Evolutionary conservation across 2,113 vertebrate species (phyloP), one percentile per base, ranked within the genome.

Genomic region (Charadrius vociferus): DNA sequence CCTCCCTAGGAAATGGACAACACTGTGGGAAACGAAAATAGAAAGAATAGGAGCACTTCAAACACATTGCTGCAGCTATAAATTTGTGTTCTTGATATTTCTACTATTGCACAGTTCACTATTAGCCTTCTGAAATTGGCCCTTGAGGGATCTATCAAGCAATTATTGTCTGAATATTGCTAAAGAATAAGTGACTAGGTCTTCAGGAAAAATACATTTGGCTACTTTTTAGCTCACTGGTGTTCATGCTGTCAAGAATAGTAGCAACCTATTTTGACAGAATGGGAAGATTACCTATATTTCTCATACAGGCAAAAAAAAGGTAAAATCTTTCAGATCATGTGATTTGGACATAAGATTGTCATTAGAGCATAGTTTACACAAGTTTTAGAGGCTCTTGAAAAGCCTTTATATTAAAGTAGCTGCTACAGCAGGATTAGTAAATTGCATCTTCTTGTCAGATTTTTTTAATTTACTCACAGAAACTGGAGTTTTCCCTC

Each of bases 71-170:
- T 78, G 24, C 56, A 67, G 43, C 39, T 79, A 75, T 74, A 85
- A 87, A 90, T 90, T 78, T 45, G 9, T 67, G 37, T 30, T 85
- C n/a, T 71, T 74, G 61, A n/a, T 90, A 82, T 82, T 88, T 88
- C 18, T 71, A 21, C 16, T 49, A 11, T 27, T 34, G 20, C 0
- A 0, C 20, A 47, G 22, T 56, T 90, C 81, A 55, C 1, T 0
- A 93, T 86, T 93, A 85, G 8, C 18, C 79, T 70, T 71, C 81
- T 93, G 52, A 79, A 93, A 93, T 5, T 67, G 49, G 22, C 32
- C 78, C 68, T 90, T 58, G 7, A 62, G 66, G n/a, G 65, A 81
- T 81, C 52, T 81, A 29, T 3, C 15, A 81, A 71, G 41, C 37
- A 74, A 78, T 84, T 86, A 80, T 72, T 71, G 41, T 71, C 72